A percentile compares a stretch with the other conserved stretches of the same genome.
These are phyloP conservation scores for Diaperis boleti DNA, from an alignment of 2,888 invertebrate genomes.

Conservation along the genomic window DNA sequence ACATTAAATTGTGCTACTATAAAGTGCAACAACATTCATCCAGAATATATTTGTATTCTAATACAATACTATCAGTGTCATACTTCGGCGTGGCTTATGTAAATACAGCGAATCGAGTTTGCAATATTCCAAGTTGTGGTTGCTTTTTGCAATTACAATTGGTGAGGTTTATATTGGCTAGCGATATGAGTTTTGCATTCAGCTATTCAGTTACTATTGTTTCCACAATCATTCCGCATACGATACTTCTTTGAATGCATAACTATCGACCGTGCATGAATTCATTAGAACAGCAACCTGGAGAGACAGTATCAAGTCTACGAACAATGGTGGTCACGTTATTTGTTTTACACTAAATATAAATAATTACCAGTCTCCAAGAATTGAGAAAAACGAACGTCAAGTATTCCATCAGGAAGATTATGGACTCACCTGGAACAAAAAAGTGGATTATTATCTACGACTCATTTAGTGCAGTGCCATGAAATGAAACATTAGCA, in stretches of 20 bases:
- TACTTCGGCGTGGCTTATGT: conserved; percentile 41
- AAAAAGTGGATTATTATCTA: conserved; percentile 10
- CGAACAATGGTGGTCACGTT: neutral
- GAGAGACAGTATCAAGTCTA: neutral
- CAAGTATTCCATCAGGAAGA: neutral
- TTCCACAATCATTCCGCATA: conserved; percentile 30
- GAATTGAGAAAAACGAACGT: neutral
- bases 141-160: conserved; percentile 44
- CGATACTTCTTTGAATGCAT: conserved; percentile 27
- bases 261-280: conserved; percentile 9
- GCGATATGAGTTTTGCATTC: conserved; percentile 33
- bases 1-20: neutral
- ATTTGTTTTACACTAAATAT: neutral
- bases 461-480: too few species aligned
- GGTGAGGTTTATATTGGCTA: conserved; percentile 31
- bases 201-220: conserved; percentile 32
- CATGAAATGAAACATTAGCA: too few species aligned
- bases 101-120: conserved; percentile 35
- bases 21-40: neutral
- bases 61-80: conserved; percentile 45
- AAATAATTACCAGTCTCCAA: neutral
- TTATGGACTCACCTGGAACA: conserved; percentile 29
- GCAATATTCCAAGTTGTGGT: conserved; percentile 43
- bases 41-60: conserved; percentile 33
- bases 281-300: neutral